These are phyloP conservation scores for Spatulosminthurus flaviceps DNA, from an alignment of 2,888 invertebrate genomes.

Conservation along the genomic window DNA sequence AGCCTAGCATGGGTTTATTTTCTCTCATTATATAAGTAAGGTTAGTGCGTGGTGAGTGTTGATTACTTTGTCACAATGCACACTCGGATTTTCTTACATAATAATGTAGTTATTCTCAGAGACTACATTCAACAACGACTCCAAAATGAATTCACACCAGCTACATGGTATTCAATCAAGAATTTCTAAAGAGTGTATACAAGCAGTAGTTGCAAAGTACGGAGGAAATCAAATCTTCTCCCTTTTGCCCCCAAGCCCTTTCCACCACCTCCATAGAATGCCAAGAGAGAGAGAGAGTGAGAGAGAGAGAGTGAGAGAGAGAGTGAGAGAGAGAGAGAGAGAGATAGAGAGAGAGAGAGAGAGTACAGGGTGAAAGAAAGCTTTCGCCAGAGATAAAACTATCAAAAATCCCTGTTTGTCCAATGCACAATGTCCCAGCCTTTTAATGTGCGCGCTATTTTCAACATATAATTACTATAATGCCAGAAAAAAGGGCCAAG, in stretches of 20 bases:
- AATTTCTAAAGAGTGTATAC: background rate
- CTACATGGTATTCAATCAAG: background rate
- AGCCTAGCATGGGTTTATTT: too few relatives aligned
- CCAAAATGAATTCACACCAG: background rate
- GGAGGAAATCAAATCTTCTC: slow-evolving; percentile 11
- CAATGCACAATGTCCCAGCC: too few relatives aligned
- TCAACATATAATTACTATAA: too few relatives aligned
- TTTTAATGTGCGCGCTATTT: too few relatives aligned
- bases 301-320: slow-evolving; percentile 8
- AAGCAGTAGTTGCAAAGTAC: too few relatives aligned
- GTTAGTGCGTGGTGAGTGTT: background rate
- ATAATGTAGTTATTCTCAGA: background rate
- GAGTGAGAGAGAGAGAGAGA: slow-evolving; percentile 1
- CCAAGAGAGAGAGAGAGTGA: background rate
- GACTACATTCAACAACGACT: background rate
- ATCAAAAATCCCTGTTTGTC: too few relatives aligned
- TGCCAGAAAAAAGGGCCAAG: too few relatives aligned
- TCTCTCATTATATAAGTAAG: too few relatives aligned
- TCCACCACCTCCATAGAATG: background rate
- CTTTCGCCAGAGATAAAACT: too few relatives aligned
- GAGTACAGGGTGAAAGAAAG: background rate
- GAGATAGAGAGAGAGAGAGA: background rate
- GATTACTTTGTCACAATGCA: background rate
- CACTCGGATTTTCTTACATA: background rate
- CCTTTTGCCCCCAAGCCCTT: slow-evolving; percentile 18